Base-by-base conservation (phyloP, 2,888 invertebrate genomes). In the Cyrtodaria siliqua region DNA sequence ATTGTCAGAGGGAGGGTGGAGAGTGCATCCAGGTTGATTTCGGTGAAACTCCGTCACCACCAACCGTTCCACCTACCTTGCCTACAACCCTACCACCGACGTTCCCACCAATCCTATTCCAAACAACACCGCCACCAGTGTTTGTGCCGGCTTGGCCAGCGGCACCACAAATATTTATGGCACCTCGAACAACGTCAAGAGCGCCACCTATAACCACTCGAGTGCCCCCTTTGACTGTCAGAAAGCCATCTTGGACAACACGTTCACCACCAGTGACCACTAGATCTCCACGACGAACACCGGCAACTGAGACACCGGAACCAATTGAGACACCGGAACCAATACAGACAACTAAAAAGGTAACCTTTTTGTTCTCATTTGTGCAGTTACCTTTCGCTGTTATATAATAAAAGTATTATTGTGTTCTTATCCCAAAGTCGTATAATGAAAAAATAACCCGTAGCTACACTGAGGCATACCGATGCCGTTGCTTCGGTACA, bases 1-100 rank as follows among this genome's bases (percentile, higher is more conserved):
- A 79, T 23, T 79, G 79, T 57, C 75, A 75, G 38, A 55, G 33
- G 20, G 79, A 79, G 53, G 79, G 75, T 6, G 79, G 79, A 0
- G 75, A 75, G 23, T 79, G 79, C 49, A 53, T 72, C 4, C 72
- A 79, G 27, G 72, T 75, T 4, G 75, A 76, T 59, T 72, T 79
- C 23, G 55, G 38, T 2, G 60, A 38, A 6, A 56, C 73, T 2
- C 44, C 60, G n/a, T 3, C 57, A 3, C 49, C 55, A 4, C 49
- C 66, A 2, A 33, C 47, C 18, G 18, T 23, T n/a, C 38, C 20
- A 20, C 52, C 29, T 2, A 16, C 18, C 12, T 55, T 42, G 14
- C 57, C 56, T 29, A 23, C 47, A 50, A 27, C 23, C 26, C 50
- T 26, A 53, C 52, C 18, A 23, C 52, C 52, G 23, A 47, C 33